Evolutionary conservation across 1,140 invertebrate species (phyloP), one percentile per base, ranked within the genome.

Genomic region (Ceratosolen fusciceps): DNA sequence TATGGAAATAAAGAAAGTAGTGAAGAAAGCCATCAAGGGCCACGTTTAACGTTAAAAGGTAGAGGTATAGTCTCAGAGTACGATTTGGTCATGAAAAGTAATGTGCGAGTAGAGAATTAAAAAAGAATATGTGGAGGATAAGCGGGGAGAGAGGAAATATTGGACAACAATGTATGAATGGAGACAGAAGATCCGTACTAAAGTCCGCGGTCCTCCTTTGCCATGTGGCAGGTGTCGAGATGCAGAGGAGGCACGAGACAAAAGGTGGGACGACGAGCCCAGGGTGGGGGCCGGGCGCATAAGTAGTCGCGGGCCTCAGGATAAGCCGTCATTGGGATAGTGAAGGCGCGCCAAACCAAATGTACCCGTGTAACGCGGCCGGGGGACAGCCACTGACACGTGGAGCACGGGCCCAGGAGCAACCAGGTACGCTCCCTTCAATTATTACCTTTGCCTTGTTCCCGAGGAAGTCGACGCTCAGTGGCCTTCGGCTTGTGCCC

Each of bases 261-360:
- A 31, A 67, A 47, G 60, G 39, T 67, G 74, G 56, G 62, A 39
- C 34, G 62, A 49, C 67, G 2, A 0, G 58, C 10, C 56, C 24
- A 8, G 10, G 19, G 70, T 74, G 77, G 80, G 80, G 80, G 80
- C 47, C 47, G 16, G 7, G 3, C 47, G 74, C 74, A 73, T 81
- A 81, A 81, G 74, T 81, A 81, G 65, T 54, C n/a, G 67, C 26
- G 26, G 54, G 14, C 54, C 67, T 73, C 76, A 81, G 49, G 74
- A 77, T 77, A 81, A 77, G 31, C n/a, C 58, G 54, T 73, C 80
- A 81, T 73, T 81, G 74, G 24, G 39, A 62, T 70, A 73, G 77
- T 74, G 77, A 10, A 29, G 8, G 37, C 70, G 47, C 29, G 60
- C 9, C 31, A 37, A 65, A 31, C 31, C 60, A 65, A 65, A 65